phyloP scores from a whole-genome alignment of 2,888 invertebrate genomes.

The Amitus sp. region DNA sequence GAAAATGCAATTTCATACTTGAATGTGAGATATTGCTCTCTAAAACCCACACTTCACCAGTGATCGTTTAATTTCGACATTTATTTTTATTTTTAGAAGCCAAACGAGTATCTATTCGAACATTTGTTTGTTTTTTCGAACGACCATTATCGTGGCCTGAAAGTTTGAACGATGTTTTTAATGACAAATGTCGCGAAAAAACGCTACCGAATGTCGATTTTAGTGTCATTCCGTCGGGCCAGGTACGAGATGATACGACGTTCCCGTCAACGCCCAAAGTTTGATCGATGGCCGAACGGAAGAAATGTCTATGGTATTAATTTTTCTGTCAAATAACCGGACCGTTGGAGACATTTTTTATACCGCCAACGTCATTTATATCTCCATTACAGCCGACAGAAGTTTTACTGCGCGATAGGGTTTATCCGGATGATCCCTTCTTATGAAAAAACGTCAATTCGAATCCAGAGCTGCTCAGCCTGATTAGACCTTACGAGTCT shows the following conservation, averaged over 20 bases:
- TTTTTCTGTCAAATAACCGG: slow-evolving; percentile 23
- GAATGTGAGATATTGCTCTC: slow-evolving; percentile 23
- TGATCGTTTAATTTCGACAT: neutral
- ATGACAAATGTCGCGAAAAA: neutral
- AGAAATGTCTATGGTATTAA: slow-evolving; percentile 10
- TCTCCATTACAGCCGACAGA: neutral
- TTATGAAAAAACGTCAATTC: too few relatives aligned
- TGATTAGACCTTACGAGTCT: too few relatives aligned
- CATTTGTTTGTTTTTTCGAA: too few relatives aligned
- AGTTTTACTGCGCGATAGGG: neutral
- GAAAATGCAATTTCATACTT: slow-evolving; percentile 22
- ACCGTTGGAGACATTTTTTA: slow-evolving; percentile 20
- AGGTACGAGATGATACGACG: slow-evolving; percentile 26
- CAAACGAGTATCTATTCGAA: too few relatives aligned
- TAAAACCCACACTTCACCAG: neutral
- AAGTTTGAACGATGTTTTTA: too few relatives aligned
- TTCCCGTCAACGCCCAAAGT: slow-evolving; percentile 37
- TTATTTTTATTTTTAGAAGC: too few relatives aligned
- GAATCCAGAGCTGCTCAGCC: too few relatives aligned
- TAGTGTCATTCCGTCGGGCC: slow-evolving; percentile 34
- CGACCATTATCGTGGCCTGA: too few relatives aligned
- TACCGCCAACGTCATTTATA: slow-evolving; percentile 18
- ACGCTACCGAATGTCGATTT: slow-evolving; percentile 33
- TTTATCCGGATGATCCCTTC: too few relatives aligned
- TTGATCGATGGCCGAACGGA: slow-evolving; percentile 31